Base-by-base conservation (phyloP, 2,797 vertebrate genomes). In the Melanotaenia pygmaea region DNA sequence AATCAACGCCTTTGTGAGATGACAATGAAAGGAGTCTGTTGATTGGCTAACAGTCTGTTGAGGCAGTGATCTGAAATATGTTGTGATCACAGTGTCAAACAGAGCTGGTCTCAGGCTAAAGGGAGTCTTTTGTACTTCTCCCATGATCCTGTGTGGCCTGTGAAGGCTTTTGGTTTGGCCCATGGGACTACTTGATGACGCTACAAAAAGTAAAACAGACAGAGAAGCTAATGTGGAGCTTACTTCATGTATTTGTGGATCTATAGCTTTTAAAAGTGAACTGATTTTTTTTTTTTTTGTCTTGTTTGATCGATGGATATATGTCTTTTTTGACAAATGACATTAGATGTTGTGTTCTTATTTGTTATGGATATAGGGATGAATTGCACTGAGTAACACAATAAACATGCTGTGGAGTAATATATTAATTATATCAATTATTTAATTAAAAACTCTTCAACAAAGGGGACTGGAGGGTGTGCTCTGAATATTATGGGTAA, bases 1-100 rank as follows among this genome's bases (percentile, higher is more conserved):
- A 90, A 93, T 91, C 90, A 84, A 92, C 4, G 82, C 92, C 91
- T 90, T 88, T 92, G 89, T 90, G 88, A 87, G 63, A 64, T 78
- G 62, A 90, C 84, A 88, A 89, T 89, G 74, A 88, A 91, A 89
- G 87, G 70, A 82, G 78, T 77, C 83, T 80, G 89, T 92, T 90
- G 89, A 90, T 88, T 74, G 66, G 88, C 75, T 57, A 75, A 67
- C 67, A 70, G 84, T 57, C 68, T 54, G 65, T 74, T 72, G 67
- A 69, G 28, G 74, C 74, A 78, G 82, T 11, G 10, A 77, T 78
- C 77, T 81, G 79, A 80, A 83, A 77, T 79, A 84, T 75, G 83
- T 51, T 80, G 81, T 87, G 87, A 91, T 92, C 88, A 87, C 85
- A 89, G 79, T 71, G 72, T 14, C 1, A 56, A 87, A 82, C 68